A percentile compares a stretch with the other conserved stretches of the same genome.
Evolutionary conservation across 2,888 invertebrate genomes (phyloP).

Genomic region (Belgica antarctica): DNA sequence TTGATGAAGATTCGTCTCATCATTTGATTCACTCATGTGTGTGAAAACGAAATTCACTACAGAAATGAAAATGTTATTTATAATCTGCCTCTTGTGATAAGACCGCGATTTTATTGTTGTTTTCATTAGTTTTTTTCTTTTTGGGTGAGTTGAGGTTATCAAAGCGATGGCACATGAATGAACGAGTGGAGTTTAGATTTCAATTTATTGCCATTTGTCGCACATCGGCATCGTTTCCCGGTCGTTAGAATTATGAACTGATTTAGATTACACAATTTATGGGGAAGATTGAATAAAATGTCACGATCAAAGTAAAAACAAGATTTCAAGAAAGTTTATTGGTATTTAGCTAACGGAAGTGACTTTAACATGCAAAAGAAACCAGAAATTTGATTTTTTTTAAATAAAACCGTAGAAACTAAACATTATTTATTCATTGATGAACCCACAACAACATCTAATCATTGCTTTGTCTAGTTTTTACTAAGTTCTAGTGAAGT

Average conservation of each 20-base stretch:
- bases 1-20: neutral
- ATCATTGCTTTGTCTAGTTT: too few species aligned
- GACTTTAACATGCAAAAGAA: too few species aligned
- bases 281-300: neutral
- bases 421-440: too few species aligned
- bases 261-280: neutral
- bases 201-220: neutral
- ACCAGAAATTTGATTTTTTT: too few species aligned
- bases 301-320: too few species aligned
- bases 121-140: constrained; percentile 23
- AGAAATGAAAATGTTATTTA: neutral
- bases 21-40: neutral
- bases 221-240: neutral
- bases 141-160: constrained; percentile 18
- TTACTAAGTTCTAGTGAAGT: too few species aligned
- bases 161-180: constrained; percentile 3
- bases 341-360: too few species aligned
- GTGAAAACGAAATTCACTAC: neutral
- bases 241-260: neutral
- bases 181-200: neutral
- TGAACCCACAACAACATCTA: too few species aligned
- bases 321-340: too few species aligned
- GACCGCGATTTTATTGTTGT: constrained; percentile 19
- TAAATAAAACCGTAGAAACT: too few species aligned
- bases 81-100: constrained; percentile 5